phyloP scores from a whole-genome alignment of 2,888 invertebrate genomes.

The Apotomis turbidana region DNA sequence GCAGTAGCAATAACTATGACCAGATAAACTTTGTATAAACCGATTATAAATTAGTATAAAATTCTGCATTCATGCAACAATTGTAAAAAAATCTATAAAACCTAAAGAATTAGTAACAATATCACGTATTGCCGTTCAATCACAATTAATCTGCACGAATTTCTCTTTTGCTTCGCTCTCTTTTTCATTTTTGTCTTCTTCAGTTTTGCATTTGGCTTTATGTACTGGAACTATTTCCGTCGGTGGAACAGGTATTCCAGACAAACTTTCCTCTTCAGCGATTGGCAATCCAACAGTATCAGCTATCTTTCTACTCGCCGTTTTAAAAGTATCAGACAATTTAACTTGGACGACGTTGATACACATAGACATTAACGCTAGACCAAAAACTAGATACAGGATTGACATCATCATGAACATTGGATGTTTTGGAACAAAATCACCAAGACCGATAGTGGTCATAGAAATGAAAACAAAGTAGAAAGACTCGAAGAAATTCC shows the following conservation, averaged over 20 bases:
- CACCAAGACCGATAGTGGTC: conserved; percentile 98
- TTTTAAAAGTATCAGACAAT: conserved; percentile 90
- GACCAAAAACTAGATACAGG: conserved; percentile 95
- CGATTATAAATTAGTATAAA: conserved; percentile 22
- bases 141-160: conserved; percentile 35
- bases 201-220: conserved; percentile 59
- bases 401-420: conserved; percentile 96
- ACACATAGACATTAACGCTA: conserved; percentile 98
- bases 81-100: conserved; percentile 45
- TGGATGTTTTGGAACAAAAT: conserved; percentile 94
- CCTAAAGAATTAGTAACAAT: conserved; percentile 56
- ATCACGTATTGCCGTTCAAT: conserved; percentile 47
- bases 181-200: conserved; percentile 53
- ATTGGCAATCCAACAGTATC: conserved; percentile 92
- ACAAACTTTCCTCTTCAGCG: conserved; percentile 85
- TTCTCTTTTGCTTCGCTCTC: conserved; percentile 58
- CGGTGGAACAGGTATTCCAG: conserved; percentile 69
- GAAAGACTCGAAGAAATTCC: conserved; percentile 97
- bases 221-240: conserved; percentile 75
- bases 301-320: conserved; percentile 93
- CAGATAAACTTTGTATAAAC: background rate
- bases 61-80: conserved; percentile 23
- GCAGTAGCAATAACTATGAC: background rate
- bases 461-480: conserved; percentile 99
- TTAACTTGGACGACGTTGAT: conserved; percentile 97